Base-by-base conservation (phyloP, 2,888 invertebrate species). In the Heliconius charithonia region DNA sequence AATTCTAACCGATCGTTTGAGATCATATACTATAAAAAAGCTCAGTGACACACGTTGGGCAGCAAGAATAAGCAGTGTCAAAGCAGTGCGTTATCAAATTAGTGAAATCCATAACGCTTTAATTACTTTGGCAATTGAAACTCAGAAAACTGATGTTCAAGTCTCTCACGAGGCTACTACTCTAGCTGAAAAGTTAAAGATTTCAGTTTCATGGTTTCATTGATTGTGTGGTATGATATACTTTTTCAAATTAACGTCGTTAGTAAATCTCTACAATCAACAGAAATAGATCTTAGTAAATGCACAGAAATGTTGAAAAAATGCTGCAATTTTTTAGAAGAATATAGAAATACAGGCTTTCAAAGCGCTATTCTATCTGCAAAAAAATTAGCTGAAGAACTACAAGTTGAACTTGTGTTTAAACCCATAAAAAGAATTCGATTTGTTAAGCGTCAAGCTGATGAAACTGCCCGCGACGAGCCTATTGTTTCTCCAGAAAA, bases 341-440 rank as follows among this genome's bases (percentile, higher is more conserved):
- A 79, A 71, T 81, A 79, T 75, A 79, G 79, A 82, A 81, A 56
- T 56, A 56, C 19, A 56, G 51, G 19, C 51, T 56, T 19, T 56
- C 16, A 56, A 56, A 56, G 65, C n/a, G 67, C 65, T 45, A 67
- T 75, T 75, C 51, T 69, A 75, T 45, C 63, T 70, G 69, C 85
- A 71, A 86, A 83, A 79, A 83, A 85, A 75, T 84, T 87, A 80
- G 85, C 86, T 51, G 82, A 84, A 83, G 84, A 85, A 82, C 51
- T 56, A 56, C 41, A 41, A 41, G 41, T 41, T 41, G 41, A 41
- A 12, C 41, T 12, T 41, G 41, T 12, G 12, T 41, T 41, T 41
- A 41, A 41, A 13, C 41, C 41, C 13, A 41, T 41, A 41, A 41
- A 41, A 41, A 13, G 12, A 22, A 22, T 56, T 19, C 22, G 56